Conservation (phyloP, 2,113 vertebrate genomes). For the Neodontobutis hainanensis region DNA sequence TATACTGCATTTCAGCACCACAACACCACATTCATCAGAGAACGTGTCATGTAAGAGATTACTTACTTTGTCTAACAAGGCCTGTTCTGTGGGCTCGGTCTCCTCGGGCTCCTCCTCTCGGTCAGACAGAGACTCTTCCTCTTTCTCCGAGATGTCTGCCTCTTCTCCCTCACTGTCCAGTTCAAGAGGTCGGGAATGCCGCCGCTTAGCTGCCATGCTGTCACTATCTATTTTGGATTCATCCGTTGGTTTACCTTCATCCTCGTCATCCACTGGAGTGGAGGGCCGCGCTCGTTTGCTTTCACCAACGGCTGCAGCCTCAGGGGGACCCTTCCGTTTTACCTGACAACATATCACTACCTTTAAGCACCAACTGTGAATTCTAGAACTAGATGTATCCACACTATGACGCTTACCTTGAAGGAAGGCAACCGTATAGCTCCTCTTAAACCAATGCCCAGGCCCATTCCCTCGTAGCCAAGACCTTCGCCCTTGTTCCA, state of each 20-base stretch:
- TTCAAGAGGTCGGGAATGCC: constrained; percentile 86
- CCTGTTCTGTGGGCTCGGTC: constrained; percentile 67
- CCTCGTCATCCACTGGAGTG: constrained; percentile 90
- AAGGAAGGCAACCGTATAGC: constrained; percentile 96
- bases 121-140: constrained; percentile 82
- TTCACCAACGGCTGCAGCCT: constrained; percentile 84
- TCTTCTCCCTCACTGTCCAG: constrained; percentile 97
- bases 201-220: constrained; percentile 75
- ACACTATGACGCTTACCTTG: constrained; percentile 79
- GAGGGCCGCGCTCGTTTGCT: constrained; percentile 93
- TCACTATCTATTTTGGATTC: constrained; percentile 86
- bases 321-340: constrained; percentile 96
- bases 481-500: constrained; percentile 96
- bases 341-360: constrained; percentile 78
- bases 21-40: neutral
- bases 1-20: neutral
- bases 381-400: neutral
- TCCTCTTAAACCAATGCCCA: constrained; percentile 91
- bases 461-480: constrained; percentile 91
- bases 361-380: neutral
- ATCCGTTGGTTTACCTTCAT: constrained; percentile 90
- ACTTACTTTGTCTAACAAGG: constrained; percentile 80
- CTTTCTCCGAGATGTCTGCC: constrained; percentile 86
- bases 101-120: constrained; percentile 86
- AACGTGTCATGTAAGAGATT: neutral